phyloP scores from a whole-genome alignment of 2,888 invertebrate genomes.

The Drosophila barbarae region DNA sequence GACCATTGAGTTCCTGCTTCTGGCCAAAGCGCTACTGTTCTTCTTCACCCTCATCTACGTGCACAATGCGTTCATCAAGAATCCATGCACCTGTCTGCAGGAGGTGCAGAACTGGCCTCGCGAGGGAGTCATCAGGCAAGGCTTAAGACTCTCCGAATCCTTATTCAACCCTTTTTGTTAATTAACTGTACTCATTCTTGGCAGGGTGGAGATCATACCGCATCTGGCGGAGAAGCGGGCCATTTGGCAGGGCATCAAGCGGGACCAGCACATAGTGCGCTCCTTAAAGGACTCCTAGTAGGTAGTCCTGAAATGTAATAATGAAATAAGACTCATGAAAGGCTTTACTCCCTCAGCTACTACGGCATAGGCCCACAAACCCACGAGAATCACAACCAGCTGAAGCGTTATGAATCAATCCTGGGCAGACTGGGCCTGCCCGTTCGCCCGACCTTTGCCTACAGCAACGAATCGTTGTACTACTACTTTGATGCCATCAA shows the following conservation, averaged over 20 bases:
- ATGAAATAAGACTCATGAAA: background rate
- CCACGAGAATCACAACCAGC: conserved; percentile 58
- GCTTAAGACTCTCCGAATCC: background rate
- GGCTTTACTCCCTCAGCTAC: conserved; percentile 49
- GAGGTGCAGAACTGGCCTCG: conserved; percentile 95
- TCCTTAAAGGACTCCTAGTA: conserved; percentile 69
- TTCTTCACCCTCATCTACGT: conserved; percentile 96
- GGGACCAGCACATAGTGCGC: conserved; percentile 68
- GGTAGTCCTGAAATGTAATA: conserved; percentile 6
- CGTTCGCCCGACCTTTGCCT: conserved; percentile 63
- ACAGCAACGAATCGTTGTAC: conserved; percentile 69
- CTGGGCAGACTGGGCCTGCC: conserved; percentile 61
- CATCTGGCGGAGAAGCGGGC: conserved; percentile 72
- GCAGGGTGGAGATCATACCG: conserved; percentile 78
- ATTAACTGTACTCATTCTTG: conserved; percentile 7
- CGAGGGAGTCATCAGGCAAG: conserved; percentile 89
- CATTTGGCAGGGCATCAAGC: conserved; percentile 62
- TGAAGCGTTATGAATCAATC: conserved; percentile 67
- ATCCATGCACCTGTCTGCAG: conserved; percentile 95
- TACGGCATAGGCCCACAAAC: conserved; percentile 77
- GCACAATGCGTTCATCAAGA: conserved; percentile 94
- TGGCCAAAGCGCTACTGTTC: conserved; percentile 87
- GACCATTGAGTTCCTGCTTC: conserved; percentile 76
- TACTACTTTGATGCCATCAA: conserved; percentile 71
- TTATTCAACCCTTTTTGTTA: background rate